phyloP scores from a whole-genome alignment of 2,113 vertebrate genomes.

The Ginglymostoma cirratum region DNA sequence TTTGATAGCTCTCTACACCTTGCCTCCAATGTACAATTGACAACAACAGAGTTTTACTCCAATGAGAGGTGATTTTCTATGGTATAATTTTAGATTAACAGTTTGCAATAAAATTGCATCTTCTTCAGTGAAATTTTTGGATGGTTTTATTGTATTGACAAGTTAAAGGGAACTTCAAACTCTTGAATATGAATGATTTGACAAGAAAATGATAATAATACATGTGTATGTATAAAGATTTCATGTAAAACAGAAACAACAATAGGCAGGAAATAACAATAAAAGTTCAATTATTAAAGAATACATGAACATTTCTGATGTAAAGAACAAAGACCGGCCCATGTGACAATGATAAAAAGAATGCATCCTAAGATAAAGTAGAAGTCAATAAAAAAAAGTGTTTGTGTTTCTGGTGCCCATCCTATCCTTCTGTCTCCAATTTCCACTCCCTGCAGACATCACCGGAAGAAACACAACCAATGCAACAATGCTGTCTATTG shows the following conservation, averaged over 20 bases:
- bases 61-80: not conserved
- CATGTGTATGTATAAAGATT: not conserved
- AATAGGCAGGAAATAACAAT: not conserved
- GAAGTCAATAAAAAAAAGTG: not conserved
- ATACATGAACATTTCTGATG: not conserved
- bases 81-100: not conserved
- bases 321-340: not conserved
- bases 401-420: not conserved
- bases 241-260: not conserved
- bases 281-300: not conserved
- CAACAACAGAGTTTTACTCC: not conserved
- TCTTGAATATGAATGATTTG: not conserved
- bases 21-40: not conserved
- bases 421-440: not conserved
- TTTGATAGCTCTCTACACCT: not conserved
- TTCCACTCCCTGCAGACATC: not conserved
- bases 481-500: not conserved
- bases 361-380: not conserved
- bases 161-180: not conserved
- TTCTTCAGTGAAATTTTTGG: conserved; percentile 12
- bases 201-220: conserved; percentile 9
- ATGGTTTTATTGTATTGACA: not conserved
- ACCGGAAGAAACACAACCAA: not conserved
- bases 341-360: not conserved
- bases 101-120: not conserved